These are phyloP conservation scores for Scolopax mira DNA, from an alignment of 2,113 vertebrate genomes.

Conservation along the genomic window DNA sequence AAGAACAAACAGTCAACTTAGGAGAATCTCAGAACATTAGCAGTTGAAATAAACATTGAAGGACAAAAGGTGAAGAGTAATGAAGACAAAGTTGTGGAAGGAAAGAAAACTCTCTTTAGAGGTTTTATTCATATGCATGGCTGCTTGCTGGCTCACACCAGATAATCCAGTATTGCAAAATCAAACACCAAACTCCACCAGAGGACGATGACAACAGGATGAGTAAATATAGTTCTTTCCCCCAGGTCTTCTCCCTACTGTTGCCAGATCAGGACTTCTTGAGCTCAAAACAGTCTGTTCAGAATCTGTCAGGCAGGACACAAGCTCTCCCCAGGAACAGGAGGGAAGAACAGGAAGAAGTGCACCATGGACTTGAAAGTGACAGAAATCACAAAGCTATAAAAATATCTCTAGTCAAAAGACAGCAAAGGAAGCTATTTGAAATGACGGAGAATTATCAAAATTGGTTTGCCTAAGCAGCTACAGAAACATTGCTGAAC, in stretches of 20 bases:
- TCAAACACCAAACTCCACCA: not conserved
- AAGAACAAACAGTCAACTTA: not conserved
- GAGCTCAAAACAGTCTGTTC: not conserved
- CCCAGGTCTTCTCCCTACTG: not conserved
- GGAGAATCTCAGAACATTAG: not conserved
- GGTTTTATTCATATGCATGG: not conserved
- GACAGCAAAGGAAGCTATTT: not conserved
- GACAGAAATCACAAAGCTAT: not conserved
- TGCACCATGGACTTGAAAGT: accelerated
- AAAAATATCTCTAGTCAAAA: not conserved
- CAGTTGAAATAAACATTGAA: not conserved
- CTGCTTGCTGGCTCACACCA: not conserved
- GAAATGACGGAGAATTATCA: not conserved
- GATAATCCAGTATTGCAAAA: not conserved
- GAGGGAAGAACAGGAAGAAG: not conserved
- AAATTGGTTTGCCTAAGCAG: not conserved
- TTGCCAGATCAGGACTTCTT: not conserved
- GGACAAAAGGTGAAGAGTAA: not conserved
- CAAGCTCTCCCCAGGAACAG: not conserved
- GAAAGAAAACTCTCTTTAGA: not conserved
- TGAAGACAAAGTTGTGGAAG: not conserved
- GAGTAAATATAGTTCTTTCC: not conserved
- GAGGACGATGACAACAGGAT: not conserved
- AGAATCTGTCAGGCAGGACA: too few species aligned
- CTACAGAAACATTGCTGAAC: not conserved